Evolutionary conservation across 2,888 invertebrate genomes (phyloP), one percentile per base, ranked within the genome.

Genomic region (Panopea generosa): DNA sequence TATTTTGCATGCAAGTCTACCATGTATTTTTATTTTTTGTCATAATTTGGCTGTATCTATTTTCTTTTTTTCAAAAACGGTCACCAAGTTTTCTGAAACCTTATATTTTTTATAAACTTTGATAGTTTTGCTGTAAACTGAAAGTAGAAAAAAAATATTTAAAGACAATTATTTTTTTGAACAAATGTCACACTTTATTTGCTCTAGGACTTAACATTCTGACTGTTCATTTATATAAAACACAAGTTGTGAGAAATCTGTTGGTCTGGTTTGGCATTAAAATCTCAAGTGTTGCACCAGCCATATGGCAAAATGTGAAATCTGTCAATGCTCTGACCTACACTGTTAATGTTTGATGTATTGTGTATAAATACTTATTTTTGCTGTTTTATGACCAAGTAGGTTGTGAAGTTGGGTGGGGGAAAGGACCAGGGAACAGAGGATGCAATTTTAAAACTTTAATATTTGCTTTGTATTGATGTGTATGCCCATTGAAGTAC

Each of bases 191-290:
- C n/a, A n/a, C n/a, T n/a, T n/a, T n/a, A n/a, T n/a, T n/a, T n/a
- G n/a, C n/a, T n/a, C n/a, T n/a, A n/a, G n/a, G n/a, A 40, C 7
- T 40, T 40, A 40, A 40, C 40, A 40, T 40, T 40, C 40, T 40
- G 40, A 40, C 40, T 40, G 40, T 40, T 40, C 40, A 40, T 40
- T 40, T 40, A 40, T 40, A 40, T 40, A 40, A 40, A 40, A 40
- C 40, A 40, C 40, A 40, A 40, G 40, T 40, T 40, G 40, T 40
- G 40, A 40, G 40, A 40, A 40, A 40, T 40, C 40, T 40, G 40
- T 40, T 40, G 40, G 40, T 40, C 40, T 40, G 40, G 40, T 40
- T 40, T 40, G 40, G 40, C 40, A 40, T 40, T 40, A 40, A 40
- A 40, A 40, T 40, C 40, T 40, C 40, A 40, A 40, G 40, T 40